Percentiles rank a stretch among this genome's conserved stretches.
Conservation (phyloP, 1,140 invertebrate species). For the Ladona fulva region DNA sequence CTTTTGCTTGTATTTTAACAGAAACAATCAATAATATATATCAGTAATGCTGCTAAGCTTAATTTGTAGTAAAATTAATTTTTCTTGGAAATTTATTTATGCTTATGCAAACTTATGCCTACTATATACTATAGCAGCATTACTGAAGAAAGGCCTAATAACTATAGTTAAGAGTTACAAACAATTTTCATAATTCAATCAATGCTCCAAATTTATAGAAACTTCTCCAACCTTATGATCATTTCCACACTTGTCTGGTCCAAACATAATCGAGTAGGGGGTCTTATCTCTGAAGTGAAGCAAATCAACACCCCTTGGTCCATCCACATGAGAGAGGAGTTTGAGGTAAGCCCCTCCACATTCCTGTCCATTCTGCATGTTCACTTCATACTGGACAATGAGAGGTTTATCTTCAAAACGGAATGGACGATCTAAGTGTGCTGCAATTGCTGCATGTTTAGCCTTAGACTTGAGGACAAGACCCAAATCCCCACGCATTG, state of each 20-base stretch:
- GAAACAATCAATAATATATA: too few species aligned
- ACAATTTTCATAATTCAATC: too few species aligned
- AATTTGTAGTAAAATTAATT: too few species aligned
- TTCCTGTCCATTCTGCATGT: slow-evolving; percentile 87
- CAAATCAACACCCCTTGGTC: slow-evolving; percentile 50
- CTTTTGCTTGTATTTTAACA: too few species aligned
- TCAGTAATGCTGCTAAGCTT: too few species aligned
- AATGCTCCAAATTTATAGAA: too few species aligned
- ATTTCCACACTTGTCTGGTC: slow-evolving; percentile 97
- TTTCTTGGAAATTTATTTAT: too few species aligned
- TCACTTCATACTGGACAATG: slow-evolving; percentile 90
- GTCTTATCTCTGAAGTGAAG: slow-evolving; percentile 90
- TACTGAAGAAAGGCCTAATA: too few species aligned
- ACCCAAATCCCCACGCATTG: slow-evolving; percentile 75
- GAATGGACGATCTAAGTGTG: slow-evolving; percentile 72
- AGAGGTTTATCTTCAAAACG: slow-evolving; percentile 79
- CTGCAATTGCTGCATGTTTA: slow-evolving; percentile 89
- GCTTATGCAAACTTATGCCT: too few species aligned
- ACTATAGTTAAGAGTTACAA: too few species aligned
- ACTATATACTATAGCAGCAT: too few species aligned
- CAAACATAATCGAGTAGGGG: slow-evolving; percentile 98
- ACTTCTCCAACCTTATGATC: slow-evolving; percentile 64
- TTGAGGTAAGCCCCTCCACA: slow-evolving; percentile 98
- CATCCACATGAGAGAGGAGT: slow-evolving; percentile 53
- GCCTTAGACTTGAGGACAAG: slow-evolving; percentile 91